These are phyloP conservation scores for Condylura cristata DNA, from an alignment of 2,113 vertebrate genomes.

Conservation along the genomic window DNA sequence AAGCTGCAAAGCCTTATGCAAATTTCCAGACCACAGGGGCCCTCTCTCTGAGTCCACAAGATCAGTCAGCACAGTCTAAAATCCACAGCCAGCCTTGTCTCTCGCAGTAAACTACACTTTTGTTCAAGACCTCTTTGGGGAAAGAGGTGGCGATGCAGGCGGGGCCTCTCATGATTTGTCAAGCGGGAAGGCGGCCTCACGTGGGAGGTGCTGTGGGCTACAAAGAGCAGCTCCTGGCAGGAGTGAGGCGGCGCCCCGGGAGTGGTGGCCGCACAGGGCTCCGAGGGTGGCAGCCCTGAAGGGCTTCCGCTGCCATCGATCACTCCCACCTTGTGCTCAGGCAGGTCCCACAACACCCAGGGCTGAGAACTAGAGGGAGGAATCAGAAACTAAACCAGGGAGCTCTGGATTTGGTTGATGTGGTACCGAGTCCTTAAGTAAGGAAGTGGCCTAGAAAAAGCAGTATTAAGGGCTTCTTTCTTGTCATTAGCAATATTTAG, in stretches of 20 bases:
- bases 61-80: neutral
- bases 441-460: neutral
- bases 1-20: neutral
- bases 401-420: neutral
- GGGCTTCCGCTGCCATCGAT: neutral
- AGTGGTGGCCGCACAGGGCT: neutral
- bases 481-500: neutral
- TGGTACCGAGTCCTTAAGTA: neutral
- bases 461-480: neutral
- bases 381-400: neutral
- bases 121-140: neutral
- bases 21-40: neutral
- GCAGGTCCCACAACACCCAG: neutral
- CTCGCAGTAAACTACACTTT: neutral
- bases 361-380: neutral
- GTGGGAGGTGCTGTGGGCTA: neutral
- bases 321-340: neutral
- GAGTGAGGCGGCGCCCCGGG: neutral
- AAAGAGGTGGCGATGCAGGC: neutral
- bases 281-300: rapidly evolving
- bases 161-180: neutral
- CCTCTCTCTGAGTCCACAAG: neutral
- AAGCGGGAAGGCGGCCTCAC: neutral
- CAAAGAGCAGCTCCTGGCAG: neutral
- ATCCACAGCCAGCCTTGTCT: neutral